Base-by-base conservation (phyloP, 2,113 vertebrate species). In the Penelope pileata region DNA sequence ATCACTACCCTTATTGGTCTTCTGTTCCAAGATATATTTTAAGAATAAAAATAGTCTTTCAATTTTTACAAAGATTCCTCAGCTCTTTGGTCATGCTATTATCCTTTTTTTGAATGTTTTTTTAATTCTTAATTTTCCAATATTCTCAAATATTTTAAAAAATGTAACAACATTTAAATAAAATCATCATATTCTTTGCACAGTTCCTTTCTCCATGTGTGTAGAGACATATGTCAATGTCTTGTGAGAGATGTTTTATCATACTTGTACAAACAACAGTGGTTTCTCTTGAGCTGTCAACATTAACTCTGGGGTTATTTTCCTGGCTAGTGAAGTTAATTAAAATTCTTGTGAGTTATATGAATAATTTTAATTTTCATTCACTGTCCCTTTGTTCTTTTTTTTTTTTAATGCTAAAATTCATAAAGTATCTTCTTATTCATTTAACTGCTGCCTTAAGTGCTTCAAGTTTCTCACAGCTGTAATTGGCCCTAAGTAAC, bases 71-170 rank as follows among this genome's bases (percentile, higher is more conserved):
- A 79, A 76, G 58, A 64, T 76, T 72, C 23, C 4, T 83, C 32
- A 7, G 7, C 2, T 27, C 23, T 62, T 66, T 51, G 8, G 1
- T 40, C 0, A 5, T 6, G 2, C 1, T 6, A 12, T 19, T 62
- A 29, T 8, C 2, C 1, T 43, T 85, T 38, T 83, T 53, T 29
- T 13, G 0, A 73, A 19, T 7, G 23, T 17, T 2, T 74, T n/a
- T 87, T 70, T 56, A 56, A 43, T 90, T 87, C 26, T 64, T 43
- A 59, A 14, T 72, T 56, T 2, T 68, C 29, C 3, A 15, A 12
- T 48, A 30, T n/a, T 34, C 27, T 53, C 12, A 36, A 50, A 10
- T 0, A 16, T 10, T 73, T 86, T 54, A 47, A 83, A 86, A 43
- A 1, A 4, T n/a, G 3, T 54, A 76, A 11, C 2, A 7, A 18